Base-by-base conservation (phyloP, 2,113 vertebrate species). In the Sceloporus undulatus region DNA sequence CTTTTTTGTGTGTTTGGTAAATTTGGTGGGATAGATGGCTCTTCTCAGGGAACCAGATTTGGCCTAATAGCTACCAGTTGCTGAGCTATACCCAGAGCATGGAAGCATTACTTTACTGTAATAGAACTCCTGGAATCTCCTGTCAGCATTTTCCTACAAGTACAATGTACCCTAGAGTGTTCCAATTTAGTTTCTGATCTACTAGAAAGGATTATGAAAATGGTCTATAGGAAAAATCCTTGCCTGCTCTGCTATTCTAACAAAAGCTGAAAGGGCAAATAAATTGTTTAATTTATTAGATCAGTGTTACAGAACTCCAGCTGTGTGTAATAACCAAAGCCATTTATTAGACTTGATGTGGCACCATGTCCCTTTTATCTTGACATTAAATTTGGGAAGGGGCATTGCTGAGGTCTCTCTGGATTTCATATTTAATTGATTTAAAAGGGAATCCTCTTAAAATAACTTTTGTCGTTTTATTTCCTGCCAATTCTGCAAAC, bases 401-500 rank as follows among this genome's bases (percentile, higher is more conserved):
- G 42, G 84, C 71, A 75, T 82, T 85, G 9, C 71, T 9, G 86
- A 77, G 6, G 88, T 40, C 76, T 89, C 18, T n/a, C 16, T 1
- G 79, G 27, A 29, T 83, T 9, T 13, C 68, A 0, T n/a, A 65
- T 90, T 56, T 54, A 76, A 70, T 91, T 77, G 40, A 85, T 73
- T 78, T 74, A 0, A 13, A 70, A 70, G 25, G 5, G 40, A 42
- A 29, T 68, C 65, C 76, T 75, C 74, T 85, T 76, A 62, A 19
- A 56, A 82, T 83, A 52, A 19, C 10, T 21, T 38, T 52, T 38
- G 19, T 34, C 42, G 54, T 77, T 54, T 68, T 19, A 38, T 68
- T 88, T 59, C 48, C 82, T 38, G 62, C 54, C 62, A 54, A 84
- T 78, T 84, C 81, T 84, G 74, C 82, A 88, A 70, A 84, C 73